These are phyloP conservation scores for Adelphocoris suturalis DNA, from an alignment of 2,888 invertebrate genomes.

Conservation along the genomic window DNA sequence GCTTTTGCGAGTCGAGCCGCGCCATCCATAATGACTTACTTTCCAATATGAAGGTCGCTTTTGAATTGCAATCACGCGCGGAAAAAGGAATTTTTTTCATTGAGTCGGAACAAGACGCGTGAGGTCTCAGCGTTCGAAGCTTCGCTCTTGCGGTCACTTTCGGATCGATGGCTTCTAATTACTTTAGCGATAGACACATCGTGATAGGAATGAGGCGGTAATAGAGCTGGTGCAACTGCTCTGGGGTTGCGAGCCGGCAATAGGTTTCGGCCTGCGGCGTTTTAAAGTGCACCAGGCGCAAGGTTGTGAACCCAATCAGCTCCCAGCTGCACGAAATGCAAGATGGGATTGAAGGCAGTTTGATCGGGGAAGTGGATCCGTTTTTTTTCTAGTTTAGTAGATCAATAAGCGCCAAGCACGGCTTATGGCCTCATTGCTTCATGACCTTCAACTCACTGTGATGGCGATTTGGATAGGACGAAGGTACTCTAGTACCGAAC, in stretches of 20 bases:
- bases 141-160: neutral
- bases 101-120: neutral
- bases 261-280: neutral
- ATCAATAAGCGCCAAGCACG: neutral
- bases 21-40: conserved; percentile 23
- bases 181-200: conserved; percentile 26
- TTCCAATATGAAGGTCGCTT: conserved; percentile 30
- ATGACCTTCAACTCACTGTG: neutral
- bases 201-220: conserved; percentile 34
- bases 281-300: conserved; percentile 1
- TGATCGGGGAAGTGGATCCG: neutral
- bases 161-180: conserved; percentile 36
- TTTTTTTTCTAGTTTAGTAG: neutral
- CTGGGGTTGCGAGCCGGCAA: neutral
- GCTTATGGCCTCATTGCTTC: neutral
- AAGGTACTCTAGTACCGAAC: too few species aligned
- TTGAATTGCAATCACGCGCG: conserved; percentile 16
- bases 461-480: too few species aligned
- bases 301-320: conserved; percentile 33
- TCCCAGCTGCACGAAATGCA: conserved; percentile 37
- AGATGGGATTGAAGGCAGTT: conserved; percentile 9
- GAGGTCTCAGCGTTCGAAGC: neutral
- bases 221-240: conserved; percentile 32
- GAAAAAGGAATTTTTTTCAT: neutral
- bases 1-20: neutral